Base-by-base conservation (phyloP, 2,113 vertebrate genomes). In the Pseudopipra pipra region DNA sequence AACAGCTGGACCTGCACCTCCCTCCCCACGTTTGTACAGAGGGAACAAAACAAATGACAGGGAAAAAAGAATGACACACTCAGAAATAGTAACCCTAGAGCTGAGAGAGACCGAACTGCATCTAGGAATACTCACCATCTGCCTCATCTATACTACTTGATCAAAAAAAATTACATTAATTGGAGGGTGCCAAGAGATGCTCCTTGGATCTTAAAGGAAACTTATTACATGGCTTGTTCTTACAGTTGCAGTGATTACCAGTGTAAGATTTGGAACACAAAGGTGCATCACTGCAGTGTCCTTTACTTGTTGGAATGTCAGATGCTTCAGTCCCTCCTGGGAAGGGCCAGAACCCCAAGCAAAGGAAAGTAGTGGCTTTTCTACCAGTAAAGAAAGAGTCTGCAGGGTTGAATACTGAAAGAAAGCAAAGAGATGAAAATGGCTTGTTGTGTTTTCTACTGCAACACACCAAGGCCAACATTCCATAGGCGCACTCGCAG, bases 161-260 rank as follows among this genome's bases (percentile, higher is more conserved):
- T 52, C 27, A 3, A 59, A 75, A 81, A 65, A 19, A 44, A 17
- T 5, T 12, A 4, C 0, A 0, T 44, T 74, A 35, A 21, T 43
- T 35, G 8, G 41, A 15, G 21, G 6, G 7, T 44, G 22, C 54
- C 44, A 41, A 74, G 33, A 31, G 16, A 55, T 41, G 19, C 3
- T 10, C 14, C 46, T 27, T 24, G 41, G 22, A 39, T n/a, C 28
- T 59, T 14, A n/a, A 44, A 43, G 58, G 46, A 43, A 62, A 12
- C 13, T 52, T 23, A 7, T 7, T 25, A 0, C 1, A 0, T 47
- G 35, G 7, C 33, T 80, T 56, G 4, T 56, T 59, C 71, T 47
- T 25, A 33, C 20, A 11, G 14, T 7, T 0, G 2, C 24, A 25
- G 6, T 8, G 39, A 37, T 56, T 27, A 13, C 37, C 17, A 13